Evolutionary conservation across 2,113 vertebrate genomes (phyloP).

Genomic region (Cryptotis parvus): DNA sequence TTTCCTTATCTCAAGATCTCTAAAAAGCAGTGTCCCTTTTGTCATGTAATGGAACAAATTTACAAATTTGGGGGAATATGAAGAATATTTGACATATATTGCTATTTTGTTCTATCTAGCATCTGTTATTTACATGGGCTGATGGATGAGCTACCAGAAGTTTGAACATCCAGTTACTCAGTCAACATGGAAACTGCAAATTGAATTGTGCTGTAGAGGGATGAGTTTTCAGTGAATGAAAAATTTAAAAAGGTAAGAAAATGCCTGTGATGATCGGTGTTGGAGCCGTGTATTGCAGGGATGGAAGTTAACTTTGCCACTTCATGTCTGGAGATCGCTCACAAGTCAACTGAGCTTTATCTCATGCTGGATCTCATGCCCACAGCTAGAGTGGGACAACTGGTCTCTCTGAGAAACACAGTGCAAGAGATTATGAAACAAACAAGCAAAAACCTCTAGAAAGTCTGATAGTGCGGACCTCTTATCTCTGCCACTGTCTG

Average conservation of each 20-base stretch:
- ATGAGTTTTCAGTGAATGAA: neutral
- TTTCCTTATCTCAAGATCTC: neutral
- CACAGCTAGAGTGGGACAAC: neutral
- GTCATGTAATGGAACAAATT: neutral
- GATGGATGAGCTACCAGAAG: neutral
- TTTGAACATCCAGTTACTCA: too few species aligned
- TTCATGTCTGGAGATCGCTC: neutral
- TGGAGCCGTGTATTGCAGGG: neutral
- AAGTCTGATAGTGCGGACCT: neutral
- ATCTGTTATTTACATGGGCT: neutral
- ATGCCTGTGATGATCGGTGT: neutral
- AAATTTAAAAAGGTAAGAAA: neutral
- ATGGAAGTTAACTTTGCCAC: neutral
- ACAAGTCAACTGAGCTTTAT: neutral
- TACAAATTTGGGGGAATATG: neutral
- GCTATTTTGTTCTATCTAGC: neutral
- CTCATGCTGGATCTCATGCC: neutral
- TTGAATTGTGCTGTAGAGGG: neutral
- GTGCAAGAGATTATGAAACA: neutral
- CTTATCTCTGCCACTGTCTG: neutral
- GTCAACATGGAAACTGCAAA: constrained; percentile 11
- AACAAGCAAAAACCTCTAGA: neutral
- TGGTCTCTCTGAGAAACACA: constrained; percentile 24
- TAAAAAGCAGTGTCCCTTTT: neutral
- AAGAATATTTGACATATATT: neutral